Evolutionary conservation across 35 echinoderm and acorn worm species (phyloP), one percentile per base, ranked within the genome.

Genomic region (Apostichopus californicus): DNA sequence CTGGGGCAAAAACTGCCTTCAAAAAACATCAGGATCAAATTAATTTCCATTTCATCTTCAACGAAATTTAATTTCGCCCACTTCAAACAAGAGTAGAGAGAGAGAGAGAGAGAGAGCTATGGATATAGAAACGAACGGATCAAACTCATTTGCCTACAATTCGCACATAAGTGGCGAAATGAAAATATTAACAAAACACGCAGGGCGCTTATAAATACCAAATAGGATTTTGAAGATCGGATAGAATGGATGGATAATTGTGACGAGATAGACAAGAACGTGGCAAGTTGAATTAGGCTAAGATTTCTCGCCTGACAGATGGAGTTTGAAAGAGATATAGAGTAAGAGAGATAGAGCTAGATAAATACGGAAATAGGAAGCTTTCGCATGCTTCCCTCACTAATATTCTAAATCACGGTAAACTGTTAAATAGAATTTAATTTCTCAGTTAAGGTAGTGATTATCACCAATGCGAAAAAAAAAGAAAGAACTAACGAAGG

Each of bases 21-120:
- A 55, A 91, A 87, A 91, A 91, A 91, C 77, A 91, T 91, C 89
- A 91, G 28, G 89, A 91, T 91, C 89, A 91, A 91, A 91, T 91
- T 91, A 91, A 91, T 91, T 78, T 91, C 89, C 89, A 91, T 91
- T 91, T 91, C 89, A 91, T 91, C 89, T 91, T 78, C 71, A 68
- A 54, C 89, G 52, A 91, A 91, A 91, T 91, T 91, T 78, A 91
- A 91, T 91, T 91, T 91, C 89, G 89, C 61, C 73, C 56, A 78
- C 89, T 91, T 91, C 77, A 91, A 91, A 91, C 77, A 91, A 57
- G 71, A 54, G 77, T 22, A 91, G 77, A 77, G 71, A 55, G 57
- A 77, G 71, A 55, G 20, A 24, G 14, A 21, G 34, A 72, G 20
- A 52, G 13, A 66, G 54, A 70, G 22, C 15, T 53, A 90, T 61